Evolutionary conservation across 2,888 invertebrate genomes (phyloP).

Genomic region (Oscheius onirici): DNA sequence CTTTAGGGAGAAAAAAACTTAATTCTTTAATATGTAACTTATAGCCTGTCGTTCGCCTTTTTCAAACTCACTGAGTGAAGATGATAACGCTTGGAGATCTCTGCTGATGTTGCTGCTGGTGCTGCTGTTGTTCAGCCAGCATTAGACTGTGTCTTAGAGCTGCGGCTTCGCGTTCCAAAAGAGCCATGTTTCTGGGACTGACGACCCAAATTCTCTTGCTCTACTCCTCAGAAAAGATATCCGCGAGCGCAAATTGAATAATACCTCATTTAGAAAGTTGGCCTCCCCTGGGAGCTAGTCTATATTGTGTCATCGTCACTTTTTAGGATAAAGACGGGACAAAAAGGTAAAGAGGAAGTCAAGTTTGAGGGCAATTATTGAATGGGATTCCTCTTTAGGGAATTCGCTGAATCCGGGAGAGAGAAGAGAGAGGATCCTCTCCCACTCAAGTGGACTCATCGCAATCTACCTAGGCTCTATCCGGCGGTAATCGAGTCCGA

Average conservation of each 20-base stretch:
- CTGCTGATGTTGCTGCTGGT: slow-evolving; percentile 5
- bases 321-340: background rate
- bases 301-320: background rate
- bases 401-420: slow-evolving; percentile 1
- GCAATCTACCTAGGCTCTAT: slow-evolving; percentile 26
- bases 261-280: slow-evolving; percentile 5
- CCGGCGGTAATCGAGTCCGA: slow-evolving; percentile 26
- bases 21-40: too few species aligned
- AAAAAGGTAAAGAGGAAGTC: background rate
- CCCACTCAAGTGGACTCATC: background rate
- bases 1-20: too few species aligned
- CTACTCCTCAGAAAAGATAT: background rate
- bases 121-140: slow-evolving; percentile 21
- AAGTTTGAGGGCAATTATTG: slow-evolving; percentile 28
- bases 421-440: slow-evolving; percentile 4
- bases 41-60: too few species aligned
- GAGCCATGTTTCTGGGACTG: slow-evolving; percentile 4
- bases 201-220: slow-evolving; percentile 10
- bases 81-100: slow-evolving; percentile 9
- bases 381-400: slow-evolving; percentile 29
- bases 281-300: background rate
- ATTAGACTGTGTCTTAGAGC: slow-evolving; percentile 7
- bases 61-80: slow-evolving; percentile 12
- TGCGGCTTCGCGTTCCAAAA: slow-evolving; percentile 18
- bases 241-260: slow-evolving; percentile 21